phyloP scores from a whole-genome alignment of 2,113 vertebrate genomes.

The Galemys pyrenaicus region DNA sequence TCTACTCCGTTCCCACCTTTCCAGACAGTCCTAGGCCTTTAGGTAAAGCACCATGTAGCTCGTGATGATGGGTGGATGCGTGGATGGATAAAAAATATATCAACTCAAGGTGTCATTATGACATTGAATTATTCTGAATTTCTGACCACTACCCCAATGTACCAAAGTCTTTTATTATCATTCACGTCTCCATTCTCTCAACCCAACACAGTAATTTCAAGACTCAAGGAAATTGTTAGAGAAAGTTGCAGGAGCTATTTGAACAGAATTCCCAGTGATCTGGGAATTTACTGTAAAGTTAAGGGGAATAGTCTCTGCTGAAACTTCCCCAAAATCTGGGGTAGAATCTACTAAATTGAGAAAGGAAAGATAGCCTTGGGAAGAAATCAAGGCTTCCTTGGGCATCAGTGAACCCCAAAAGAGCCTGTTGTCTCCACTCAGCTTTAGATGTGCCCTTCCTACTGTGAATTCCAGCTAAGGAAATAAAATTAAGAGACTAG shows the following conservation, averaged over 20 bases:
- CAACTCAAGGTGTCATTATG: not conserved
- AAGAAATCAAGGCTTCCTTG: not conserved
- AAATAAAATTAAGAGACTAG: slow-evolving; percentile 62
- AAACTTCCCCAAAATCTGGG: not conserved
- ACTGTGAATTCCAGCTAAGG: slow-evolving; percentile 26
- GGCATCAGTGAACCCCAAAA: not conserved
- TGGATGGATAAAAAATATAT: not conserved
- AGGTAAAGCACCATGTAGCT: not conserved
- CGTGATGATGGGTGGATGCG: not conserved
- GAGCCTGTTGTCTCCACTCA: not conserved
- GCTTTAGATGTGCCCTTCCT: not conserved
- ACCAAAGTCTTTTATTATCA: not conserved
- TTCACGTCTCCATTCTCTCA: not conserved
- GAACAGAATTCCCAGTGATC: not conserved
- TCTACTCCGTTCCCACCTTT: not conserved
- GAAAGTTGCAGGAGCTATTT: not conserved
- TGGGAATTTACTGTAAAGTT: not conserved
- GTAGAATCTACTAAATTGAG: not conserved
- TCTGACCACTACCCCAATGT: not conserved
- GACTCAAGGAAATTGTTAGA: not conserved
- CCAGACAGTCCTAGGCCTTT: not conserved
- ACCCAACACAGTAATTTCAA: not conserved
- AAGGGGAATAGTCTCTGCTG: not conserved
- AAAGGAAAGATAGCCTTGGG: not conserved
- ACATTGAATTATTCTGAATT: not conserved